These are phyloP conservation scores for Eptatretus atami DNA, from an alignment of 2,797 vertebrate genomes.

Conservation along the genomic window DNA sequence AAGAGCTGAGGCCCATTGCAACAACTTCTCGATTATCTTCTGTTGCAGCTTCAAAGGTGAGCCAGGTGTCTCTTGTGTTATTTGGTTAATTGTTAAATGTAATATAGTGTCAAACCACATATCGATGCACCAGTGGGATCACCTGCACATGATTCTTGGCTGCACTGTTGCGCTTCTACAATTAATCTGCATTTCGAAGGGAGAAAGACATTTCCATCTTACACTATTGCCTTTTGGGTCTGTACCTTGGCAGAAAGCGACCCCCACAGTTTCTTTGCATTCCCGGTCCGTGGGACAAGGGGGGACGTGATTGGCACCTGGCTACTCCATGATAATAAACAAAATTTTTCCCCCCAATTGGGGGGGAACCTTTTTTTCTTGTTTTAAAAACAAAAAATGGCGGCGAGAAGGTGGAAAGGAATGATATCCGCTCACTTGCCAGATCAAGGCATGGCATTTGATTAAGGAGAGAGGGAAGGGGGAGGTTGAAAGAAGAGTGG, in stretches of 20 bases:
- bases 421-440: slow-evolving; percentile 95
- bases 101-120: slow-evolving; percentile 1
- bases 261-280: slow-evolving; percentile 75
- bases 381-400: no score
- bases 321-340: slow-evolving; percentile 95
- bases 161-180: neutral
- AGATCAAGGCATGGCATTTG: slow-evolving; percentile 48
- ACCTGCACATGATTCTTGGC: neutral
- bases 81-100: neutral
- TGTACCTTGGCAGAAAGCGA: slow-evolving; percentile 41
- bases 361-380: no score
- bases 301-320: slow-evolving; percentile 79
- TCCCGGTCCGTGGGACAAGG: slow-evolving; percentile 93
- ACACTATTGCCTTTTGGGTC: neutral
- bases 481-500: no score
- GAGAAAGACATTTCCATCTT: no score
- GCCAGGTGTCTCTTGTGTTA: accelerated
- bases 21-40: slow-evolving; percentile 64
- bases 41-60: slow-evolving; percentile 81
- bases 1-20: slow-evolving; percentile 67
- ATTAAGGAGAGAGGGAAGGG: no score
- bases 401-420: slow-evolving; percentile 60
- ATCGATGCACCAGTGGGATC: neutral
- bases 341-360: no score
- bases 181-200: no score